Evolutionary conservation across 2,797 vertebrate species (phyloP), one percentile per base, ranked within the genome.

Genomic region (Anguilla obscura): DNA sequence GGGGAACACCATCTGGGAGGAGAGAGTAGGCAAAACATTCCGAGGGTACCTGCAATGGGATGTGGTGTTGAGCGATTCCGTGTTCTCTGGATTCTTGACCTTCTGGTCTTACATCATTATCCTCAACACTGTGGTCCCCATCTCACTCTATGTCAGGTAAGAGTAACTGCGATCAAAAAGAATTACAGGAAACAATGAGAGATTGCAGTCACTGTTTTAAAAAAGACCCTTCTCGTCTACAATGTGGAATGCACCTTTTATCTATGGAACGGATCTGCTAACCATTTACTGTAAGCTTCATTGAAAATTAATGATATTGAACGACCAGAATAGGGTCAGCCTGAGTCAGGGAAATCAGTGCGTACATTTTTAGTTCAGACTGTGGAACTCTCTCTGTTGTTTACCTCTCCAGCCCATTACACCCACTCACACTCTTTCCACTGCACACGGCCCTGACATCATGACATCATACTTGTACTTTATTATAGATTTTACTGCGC

Each of bases 21-120:
- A 93, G 86, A 90, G 92, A 89, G 92, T 95, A 79, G 96, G 96
- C 74, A 86, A 85, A 69, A 82, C 91, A 52, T 96, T 96, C 90
- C 93, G 91, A 93, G 89, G 91, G 36, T 95, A 94, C 88, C 91
- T 96, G 88, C 93, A 90, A 36, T 91, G 92, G 95, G 91, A 92
- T 18, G 86, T 94, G 88, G 89, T 91, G 74, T 69, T 93, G 60
- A 94, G 93, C 90, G 94, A 90, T 85, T 86, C 91, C 12, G 66
- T 96, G 3, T 94, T 96, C 87, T 97, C 96, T 10, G 96, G 96
- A 91, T 97, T 97, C 89, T 93, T 97, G 58, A 96, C 94, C 40
- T 97, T 97, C 91, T 97, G 96, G 96, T 97, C 96, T 0, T 96
- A 97, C 71, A 88, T 96, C 87, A 96, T 97, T 90, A 95, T 96